phyloP scores from a whole-genome alignment of 2,113 vertebrate genomes.

The Raja brachyura region DNA sequence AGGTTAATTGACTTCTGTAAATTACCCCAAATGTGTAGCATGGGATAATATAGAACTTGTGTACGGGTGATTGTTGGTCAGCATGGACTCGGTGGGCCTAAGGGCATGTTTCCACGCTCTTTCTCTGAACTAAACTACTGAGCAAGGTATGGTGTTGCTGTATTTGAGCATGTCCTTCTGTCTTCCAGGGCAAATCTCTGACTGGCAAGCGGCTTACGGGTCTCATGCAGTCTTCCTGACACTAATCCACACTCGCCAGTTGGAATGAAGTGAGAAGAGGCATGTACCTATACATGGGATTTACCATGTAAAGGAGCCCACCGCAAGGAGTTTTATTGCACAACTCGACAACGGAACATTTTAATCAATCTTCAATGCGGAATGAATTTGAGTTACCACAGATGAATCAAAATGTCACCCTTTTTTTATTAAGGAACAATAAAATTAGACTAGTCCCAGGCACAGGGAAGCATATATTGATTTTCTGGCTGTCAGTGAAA shows the following conservation, averaged over 20 bases:
- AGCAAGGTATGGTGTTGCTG: no score
- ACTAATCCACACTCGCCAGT: neutral
- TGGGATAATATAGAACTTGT: no score
- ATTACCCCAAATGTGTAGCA: no score
- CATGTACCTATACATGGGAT: neutral
- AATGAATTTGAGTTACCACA: neutral
- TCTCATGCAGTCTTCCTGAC: slow-evolving; percentile 96
- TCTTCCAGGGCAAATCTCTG: slow-evolving; percentile 81
- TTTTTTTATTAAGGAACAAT: neutral
- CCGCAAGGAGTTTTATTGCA: neutral
- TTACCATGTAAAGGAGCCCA: neutral
- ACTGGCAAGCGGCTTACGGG: slow-evolving; percentile 88
- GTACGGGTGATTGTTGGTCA: no score
- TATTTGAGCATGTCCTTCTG: slow-evolving; percentile 41
- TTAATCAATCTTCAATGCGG: slow-evolving; percentile 13
- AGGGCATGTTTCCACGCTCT: no score
- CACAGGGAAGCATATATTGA: neutral
- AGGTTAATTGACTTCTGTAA: no score
- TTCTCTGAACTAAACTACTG: no score
- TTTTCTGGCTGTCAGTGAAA: slow-evolving; percentile 21
- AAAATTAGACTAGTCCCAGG: neutral
- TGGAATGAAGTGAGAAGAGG: neutral
- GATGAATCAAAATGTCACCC: neutral
- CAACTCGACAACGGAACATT: slow-evolving; percentile 8
- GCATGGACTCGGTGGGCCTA: no score